A percentile compares a stretch with the other conserved stretches of the same genome.
These are phyloP conservation scores for Acleris holmiana DNA, from an alignment of 2,888 invertebrate genomes.

Conservation along the genomic window DNA sequence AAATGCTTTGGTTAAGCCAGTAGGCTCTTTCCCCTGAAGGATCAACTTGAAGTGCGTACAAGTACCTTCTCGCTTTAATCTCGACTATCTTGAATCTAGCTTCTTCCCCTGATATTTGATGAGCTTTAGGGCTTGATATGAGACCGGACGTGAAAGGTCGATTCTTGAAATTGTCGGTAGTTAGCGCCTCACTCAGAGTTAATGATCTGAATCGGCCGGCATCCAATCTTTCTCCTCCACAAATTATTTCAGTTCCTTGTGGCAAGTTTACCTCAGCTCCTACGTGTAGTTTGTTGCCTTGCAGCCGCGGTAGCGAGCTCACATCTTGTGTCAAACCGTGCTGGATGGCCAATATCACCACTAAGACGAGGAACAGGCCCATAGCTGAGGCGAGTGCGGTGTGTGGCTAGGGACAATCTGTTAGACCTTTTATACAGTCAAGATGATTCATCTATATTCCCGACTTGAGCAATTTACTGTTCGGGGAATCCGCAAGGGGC, in stretches of 20 bases:
- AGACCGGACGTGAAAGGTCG: background rate
- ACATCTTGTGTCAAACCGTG: background rate
- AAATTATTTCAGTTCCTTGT: background rate
- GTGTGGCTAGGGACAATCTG: background rate
- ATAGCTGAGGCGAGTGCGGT: background rate
- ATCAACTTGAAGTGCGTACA: slow-evolving; percentile 1
- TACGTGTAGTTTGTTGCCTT: background rate
- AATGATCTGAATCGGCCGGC: background rate
- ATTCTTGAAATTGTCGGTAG: background rate
- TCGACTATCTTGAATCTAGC: background rate
- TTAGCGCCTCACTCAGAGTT: background rate
- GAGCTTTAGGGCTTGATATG: background rate
- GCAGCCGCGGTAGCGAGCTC: background rate
- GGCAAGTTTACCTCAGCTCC: background rate
- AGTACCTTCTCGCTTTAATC: background rate
- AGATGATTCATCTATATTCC: too few species aligned
- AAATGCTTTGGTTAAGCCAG: background rate
- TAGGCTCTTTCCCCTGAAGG: background rate
- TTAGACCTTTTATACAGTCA: too few species aligned
- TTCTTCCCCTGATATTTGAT: background rate
- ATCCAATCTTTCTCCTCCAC: background rate
- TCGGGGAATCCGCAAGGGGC: too few species aligned
- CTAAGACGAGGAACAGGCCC: background rate
- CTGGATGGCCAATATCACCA: background rate
- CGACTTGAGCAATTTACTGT: too few species aligned